Evolutionary conservation across 2,113 vertebrate genomes (phyloP).

Genomic region (Albula goreensis): DNA sequence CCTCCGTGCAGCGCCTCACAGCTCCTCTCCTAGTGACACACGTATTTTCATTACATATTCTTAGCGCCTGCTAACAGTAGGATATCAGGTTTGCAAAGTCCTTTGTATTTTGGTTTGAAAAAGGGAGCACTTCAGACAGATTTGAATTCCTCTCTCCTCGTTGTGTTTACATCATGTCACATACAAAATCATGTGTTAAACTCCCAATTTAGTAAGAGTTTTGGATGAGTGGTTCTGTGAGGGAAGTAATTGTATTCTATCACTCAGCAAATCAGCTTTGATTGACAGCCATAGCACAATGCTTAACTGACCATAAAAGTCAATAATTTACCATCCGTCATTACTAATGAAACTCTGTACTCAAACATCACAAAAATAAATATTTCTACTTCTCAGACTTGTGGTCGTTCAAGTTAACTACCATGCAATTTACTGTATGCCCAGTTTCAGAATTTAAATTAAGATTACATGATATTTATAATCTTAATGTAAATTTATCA

Average conservation of each 20-base stretch:
- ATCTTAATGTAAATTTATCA: too few relatives aligned
- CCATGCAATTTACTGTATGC: background rate
- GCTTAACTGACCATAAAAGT: slow-evolving; percentile 5
- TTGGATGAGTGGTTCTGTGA: background rate
- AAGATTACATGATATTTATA: background rate
- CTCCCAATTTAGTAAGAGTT: background rate
- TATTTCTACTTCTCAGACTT: background rate
- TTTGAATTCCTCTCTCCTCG: background rate
- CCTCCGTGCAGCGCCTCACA: slow-evolving; percentile 34
- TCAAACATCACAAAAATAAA: slow-evolving; percentile 8
- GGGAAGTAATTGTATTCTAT: background rate
- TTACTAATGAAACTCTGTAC: background rate
- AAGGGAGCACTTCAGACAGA: background rate
- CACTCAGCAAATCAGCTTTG: background rate
- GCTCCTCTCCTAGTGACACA: background rate
- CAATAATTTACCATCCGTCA: background rate
- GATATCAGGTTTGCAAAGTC: background rate
- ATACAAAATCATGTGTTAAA: background rate
- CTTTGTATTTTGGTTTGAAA: background rate
- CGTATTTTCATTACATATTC: slow-evolving; percentile 14
- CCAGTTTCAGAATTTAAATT: background rate
- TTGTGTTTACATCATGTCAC: background rate
- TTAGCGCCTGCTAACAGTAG: background rate
- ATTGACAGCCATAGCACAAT: background rate
- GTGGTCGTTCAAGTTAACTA: background rate